Conservation (phyloP, 2,888 invertebrate genomes). For the Apoderus coryli region DNA sequence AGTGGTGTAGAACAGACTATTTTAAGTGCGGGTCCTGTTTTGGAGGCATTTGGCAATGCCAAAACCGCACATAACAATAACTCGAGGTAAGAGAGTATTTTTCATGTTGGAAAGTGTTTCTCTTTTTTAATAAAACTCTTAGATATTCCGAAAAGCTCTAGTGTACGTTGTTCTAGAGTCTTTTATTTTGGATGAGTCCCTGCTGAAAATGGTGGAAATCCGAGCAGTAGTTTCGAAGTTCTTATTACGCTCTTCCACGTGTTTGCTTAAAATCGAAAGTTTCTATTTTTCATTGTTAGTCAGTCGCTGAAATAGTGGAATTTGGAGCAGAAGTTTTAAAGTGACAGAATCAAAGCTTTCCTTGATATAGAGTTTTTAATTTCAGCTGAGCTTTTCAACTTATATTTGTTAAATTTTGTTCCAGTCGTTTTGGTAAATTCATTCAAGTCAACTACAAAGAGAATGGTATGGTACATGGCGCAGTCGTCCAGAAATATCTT, state of each 20-base stretch:
- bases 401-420: slow-evolving; percentile 11
- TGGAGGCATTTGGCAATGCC: slow-evolving; percentile 98
- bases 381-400: not conserved
- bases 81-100: slow-evolving; percentile 35
- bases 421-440: slow-evolving; percentile 90
- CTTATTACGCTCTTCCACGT: too few relatives aligned
- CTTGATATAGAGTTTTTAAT: slow-evolving; percentile 1
- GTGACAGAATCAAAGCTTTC: too few relatives aligned
- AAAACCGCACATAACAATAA: slow-evolving; percentile 97
- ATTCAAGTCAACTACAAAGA: slow-evolving; percentile 94
- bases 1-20: slow-evolving; percentile 96
- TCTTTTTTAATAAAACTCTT: too few relatives aligned
- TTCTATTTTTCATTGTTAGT: too few relatives aligned
- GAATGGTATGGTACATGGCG: slow-evolving; percentile 97
- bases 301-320: not conserved
- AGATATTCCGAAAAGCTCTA: too few relatives aligned
- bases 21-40: slow-evolving; percentile 85
- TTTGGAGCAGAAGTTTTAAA: not conserved
- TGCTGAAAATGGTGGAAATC: not conserved
- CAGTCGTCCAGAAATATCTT: slow-evolving; percentile 92
- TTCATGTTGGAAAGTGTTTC: too few relatives aligned
- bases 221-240: too few relatives aligned
- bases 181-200: not conserved
- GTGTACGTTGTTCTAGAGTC: too few relatives aligned
- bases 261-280: too few relatives aligned